Percentiles rank a stretch among this genome's conserved stretches.
Evolutionary conservation across 1,140 invertebrate genomes (phyloP).

Genomic region (Pachyrhynchus sulphureomaculatus): DNA sequence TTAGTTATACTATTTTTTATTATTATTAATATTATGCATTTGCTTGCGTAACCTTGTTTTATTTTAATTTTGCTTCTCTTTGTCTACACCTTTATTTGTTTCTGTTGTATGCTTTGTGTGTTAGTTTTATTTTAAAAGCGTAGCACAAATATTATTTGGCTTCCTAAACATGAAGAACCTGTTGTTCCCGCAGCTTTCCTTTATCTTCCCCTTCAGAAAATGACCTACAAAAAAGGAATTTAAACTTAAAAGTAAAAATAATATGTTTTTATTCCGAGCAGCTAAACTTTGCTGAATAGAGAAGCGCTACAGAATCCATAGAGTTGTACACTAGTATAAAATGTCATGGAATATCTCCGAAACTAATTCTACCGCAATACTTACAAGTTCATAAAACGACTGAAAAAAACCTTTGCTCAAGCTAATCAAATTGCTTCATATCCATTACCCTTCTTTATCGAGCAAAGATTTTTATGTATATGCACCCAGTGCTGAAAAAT

Average conservation of each 20-base stretch:
- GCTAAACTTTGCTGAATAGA: constrained; percentile 42
- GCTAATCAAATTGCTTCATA: too few species aligned
- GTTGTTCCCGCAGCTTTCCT: constrained; percentile 47
- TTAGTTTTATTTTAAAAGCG: constrained; percentile 47
- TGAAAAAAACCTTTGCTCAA: background rate
- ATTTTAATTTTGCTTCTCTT: constrained; percentile 43
- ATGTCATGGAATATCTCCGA: constrained; percentile 42
- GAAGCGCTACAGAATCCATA: constrained; percentile 46
- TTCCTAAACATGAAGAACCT: constrained; percentile 49
- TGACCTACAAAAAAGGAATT: constrained; percentile 6
- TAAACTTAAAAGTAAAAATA: constrained; percentile 32
- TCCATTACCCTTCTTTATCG: too few species aligned
- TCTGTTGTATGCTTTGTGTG: constrained; percentile 30
- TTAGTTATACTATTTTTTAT: constrained; percentile 5
- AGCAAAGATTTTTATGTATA: too few species aligned
- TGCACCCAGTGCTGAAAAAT: constrained; percentile 32
- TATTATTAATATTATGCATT: background rate
- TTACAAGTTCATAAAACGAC: constrained; percentile 13
- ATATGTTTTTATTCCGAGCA: constrained; percentile 47
- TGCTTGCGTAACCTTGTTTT: background rate
- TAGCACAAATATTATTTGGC: constrained; percentile 64
- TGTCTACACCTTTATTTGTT: constrained; percentile 30
- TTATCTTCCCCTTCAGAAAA: constrained; percentile 44
- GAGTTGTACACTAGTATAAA: constrained; percentile 49
- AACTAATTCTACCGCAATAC: constrained; percentile 33